These are phyloP conservation scores for Anaspis maculata DNA, from an alignment of 2,888 invertebrate genomes.

Conservation along the genomic window DNA sequence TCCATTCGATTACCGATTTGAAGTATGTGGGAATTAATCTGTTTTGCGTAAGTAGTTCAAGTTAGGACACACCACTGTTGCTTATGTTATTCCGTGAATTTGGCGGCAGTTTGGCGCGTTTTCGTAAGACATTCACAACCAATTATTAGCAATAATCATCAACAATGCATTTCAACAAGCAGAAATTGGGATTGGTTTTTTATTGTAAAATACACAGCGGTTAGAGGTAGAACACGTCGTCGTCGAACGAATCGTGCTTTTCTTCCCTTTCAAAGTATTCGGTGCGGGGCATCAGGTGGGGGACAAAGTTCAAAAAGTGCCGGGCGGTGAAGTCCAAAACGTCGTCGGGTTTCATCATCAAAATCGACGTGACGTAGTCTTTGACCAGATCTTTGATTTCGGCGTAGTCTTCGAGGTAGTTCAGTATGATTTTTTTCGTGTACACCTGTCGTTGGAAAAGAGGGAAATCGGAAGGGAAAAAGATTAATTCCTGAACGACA, in stretches of 20 bases:
- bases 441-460: conserved; percentile 39
- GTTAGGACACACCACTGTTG: no score
- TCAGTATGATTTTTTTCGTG: conserved; percentile 45
- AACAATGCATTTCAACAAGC: no score
- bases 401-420: conserved; percentile 52
- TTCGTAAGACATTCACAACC: no score
- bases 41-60: no score
- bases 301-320: conserved; percentile 47
- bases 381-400: conserved; percentile 49
- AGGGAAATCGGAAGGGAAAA: not conserved
- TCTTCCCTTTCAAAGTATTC: conserved; percentile 43
- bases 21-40: no score
- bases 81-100: no score
- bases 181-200: no score
- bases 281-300: conserved; percentile 45
- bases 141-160: no score
- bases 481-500: not conserved
- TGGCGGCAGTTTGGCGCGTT: no score
- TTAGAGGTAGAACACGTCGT: no score
- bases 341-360: conserved; percentile 50
- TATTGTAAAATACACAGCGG: no score
- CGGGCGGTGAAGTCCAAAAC: conserved; percentile 49
- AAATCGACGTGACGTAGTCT: conserved; percentile 53
- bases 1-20: no score
- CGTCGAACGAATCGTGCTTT: conserved; percentile 9